phyloP scores from a whole-genome alignment of 2,888 invertebrate genomes.

The Acleris cristana region DNA sequence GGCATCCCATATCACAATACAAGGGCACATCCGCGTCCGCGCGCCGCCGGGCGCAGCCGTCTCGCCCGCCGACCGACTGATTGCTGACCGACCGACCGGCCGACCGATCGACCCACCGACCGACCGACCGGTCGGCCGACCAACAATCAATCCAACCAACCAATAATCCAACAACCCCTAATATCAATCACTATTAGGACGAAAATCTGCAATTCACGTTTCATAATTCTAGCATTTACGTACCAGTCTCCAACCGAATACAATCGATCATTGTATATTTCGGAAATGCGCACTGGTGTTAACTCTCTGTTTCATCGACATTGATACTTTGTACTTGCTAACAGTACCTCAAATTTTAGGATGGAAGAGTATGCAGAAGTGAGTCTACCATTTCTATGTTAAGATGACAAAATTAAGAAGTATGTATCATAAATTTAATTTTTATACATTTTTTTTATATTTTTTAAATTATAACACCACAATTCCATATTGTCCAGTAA shows the following conservation, averaged over 20 bases:
- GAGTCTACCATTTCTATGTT: constrained; percentile 40
- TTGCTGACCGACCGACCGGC: too few relatives aligned
- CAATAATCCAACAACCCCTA: constrained; percentile 40
- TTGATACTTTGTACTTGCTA: constrained; percentile 65
- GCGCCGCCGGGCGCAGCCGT: constrained; percentile 23
- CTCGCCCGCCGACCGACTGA: background rate
- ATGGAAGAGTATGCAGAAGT: constrained; percentile 51
- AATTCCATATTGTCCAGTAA: constrained; percentile 72
- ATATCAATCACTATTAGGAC: constrained; percentile 47
- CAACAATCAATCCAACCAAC: constrained; percentile 19
- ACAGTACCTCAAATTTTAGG: constrained; percentile 45
- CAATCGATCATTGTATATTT: constrained; percentile 45
- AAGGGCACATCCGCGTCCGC: constrained; percentile 66
- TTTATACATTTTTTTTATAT: constrained; percentile 57
- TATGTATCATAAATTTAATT: constrained; percentile 42
- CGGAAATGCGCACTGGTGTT: constrained; percentile 49
- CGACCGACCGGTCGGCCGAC: constrained; percentile 2
- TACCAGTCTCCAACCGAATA: constrained; percentile 46
- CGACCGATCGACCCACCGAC: too few relatives aligned
- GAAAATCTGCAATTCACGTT: constrained; percentile 55
- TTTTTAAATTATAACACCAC: constrained; percentile 65
- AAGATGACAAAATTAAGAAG: constrained; percentile 41
- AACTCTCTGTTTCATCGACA: constrained; percentile 52
- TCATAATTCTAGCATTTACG: constrained; percentile 48
- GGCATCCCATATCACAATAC: constrained; percentile 69